A percentile compares a stretch with the other conserved stretches of the same genome.
These are phyloP conservation scores for Heterodera carotae DNA, from an alignment of 1,140 invertebrate species.

Conservation along the genomic window DNA sequence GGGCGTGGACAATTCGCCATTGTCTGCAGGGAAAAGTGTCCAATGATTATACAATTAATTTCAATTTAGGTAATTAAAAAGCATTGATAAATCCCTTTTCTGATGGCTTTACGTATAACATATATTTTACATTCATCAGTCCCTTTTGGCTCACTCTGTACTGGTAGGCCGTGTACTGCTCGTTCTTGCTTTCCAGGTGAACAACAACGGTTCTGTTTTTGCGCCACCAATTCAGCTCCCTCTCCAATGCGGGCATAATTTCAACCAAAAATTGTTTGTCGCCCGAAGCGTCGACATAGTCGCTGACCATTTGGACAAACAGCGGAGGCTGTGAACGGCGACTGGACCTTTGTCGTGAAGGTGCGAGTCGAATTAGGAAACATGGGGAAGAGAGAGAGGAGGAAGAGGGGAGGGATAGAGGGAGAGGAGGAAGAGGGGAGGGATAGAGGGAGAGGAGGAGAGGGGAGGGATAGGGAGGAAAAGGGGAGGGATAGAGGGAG, in stretches of 20 bases:
- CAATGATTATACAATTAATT: background rate
- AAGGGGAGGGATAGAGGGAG: too few relatives aligned
- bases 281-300: slow-evolving; percentile 74
- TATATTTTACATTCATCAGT: too few relatives aligned
- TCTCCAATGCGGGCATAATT: slow-evolving; percentile 52
- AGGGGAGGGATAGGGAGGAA: too few relatives aligned
- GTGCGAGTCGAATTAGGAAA: background rate
- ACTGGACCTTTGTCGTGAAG: slow-evolving; percentile 31
- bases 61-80: too few relatives aligned
- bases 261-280: slow-evolving; percentile 67
- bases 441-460: too few relatives aligned
- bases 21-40: slow-evolving; percentile 14
- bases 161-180: slow-evolving; percentile 30
- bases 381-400: too few relatives aligned
- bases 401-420: too few relatives aligned
- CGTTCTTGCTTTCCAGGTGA: slow-evolving; percentile 18
- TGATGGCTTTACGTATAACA: too few relatives aligned
- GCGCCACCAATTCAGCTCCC: slow-evolving; percentile 58
- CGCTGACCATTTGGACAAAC: slow-evolving; percentile 80
- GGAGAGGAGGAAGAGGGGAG: too few relatives aligned
- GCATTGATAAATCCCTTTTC: too few relatives aligned
- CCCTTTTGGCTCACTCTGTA: slow-evolving; percentile 14
- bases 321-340: slow-evolving; percentile 81
- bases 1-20: slow-evolving; percentile 45
- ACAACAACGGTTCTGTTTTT: slow-evolving; percentile 38